These are phyloP conservation scores for Sinonovacula constricta DNA, from an alignment of 1,140 invertebrate genomes.

Conservation along the genomic window DNA sequence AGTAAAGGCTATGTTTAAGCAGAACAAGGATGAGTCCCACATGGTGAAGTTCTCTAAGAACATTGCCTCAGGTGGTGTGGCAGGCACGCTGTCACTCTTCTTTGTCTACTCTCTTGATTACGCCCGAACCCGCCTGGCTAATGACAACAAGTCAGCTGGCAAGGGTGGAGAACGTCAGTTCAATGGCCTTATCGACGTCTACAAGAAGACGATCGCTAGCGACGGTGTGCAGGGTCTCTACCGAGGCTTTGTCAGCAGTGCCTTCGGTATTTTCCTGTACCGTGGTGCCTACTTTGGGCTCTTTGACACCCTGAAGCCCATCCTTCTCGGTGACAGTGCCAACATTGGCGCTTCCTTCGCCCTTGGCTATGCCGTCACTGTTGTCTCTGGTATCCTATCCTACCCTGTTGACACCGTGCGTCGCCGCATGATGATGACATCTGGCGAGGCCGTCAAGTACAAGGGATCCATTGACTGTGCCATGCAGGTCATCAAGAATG, in stretches of 20 bases:
- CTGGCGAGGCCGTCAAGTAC: slow-evolving; percentile 80
- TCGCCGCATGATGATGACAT: slow-evolving; percentile 89
- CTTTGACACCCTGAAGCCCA: slow-evolving; percentile 93
- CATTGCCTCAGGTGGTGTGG: slow-evolving; percentile 93
- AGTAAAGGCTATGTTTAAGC: slow-evolving; percentile 84
- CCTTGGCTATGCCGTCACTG: slow-evolving; percentile 89
- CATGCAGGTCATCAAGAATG: slow-evolving; percentile 79
- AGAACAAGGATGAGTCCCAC: slow-evolving; percentile 63
- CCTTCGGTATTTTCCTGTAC: slow-evolving; percentile 75
- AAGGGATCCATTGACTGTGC: slow-evolving; percentile 80
- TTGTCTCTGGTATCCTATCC: slow-evolving; percentile 91
- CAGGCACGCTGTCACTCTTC: slow-evolving; percentile 93
- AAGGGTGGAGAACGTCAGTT: slow-evolving; percentile 90
- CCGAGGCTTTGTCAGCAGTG: slow-evolving; percentile 93
- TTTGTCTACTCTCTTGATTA: slow-evolving; percentile 97
- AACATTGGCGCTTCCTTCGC: slow-evolving; percentile 90
- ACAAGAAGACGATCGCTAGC: slow-evolving; percentile 90
- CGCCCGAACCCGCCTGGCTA: slow-evolving; percentile 88
- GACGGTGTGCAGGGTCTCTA: slow-evolving; percentile 93
- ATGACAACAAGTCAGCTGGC: slow-evolving; percentile 82
- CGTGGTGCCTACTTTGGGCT: slow-evolving; percentile 94
- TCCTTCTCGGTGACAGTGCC: slow-evolving; percentile 88
- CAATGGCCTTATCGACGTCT: slow-evolving; percentile 90
- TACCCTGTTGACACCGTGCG: slow-evolving; percentile 96
- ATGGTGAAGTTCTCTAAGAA: slow-evolving; percentile 78